Conservation (phyloP, 1,140 invertebrate genomes). For the Zaprionus ghesquierei region DNA sequence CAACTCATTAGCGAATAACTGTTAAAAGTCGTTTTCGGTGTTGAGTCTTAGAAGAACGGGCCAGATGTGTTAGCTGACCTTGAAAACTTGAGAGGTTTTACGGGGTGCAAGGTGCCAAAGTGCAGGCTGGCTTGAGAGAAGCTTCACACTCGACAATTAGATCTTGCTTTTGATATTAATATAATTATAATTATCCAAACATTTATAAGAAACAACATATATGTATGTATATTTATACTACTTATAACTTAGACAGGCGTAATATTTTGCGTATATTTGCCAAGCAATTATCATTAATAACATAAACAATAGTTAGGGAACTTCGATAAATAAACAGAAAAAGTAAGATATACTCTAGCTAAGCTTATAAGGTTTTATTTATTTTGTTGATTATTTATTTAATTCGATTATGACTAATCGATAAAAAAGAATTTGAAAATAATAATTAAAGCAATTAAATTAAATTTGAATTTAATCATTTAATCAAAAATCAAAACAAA, state of each 20-base stretch:
- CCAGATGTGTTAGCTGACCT: constrained; percentile 17
- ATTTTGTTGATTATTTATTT: no score
- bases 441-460: no score
- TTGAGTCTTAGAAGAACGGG: background rate
- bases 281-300: background rate
- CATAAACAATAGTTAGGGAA: background rate
- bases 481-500: no score
- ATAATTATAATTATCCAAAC: background rate
- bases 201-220: background rate
- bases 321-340: background rate
- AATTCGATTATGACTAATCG: no score
- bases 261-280: background rate
- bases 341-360: background rate
- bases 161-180: background rate
- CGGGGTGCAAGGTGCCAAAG: background rate
- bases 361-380: background rate
- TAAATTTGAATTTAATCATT: no score
- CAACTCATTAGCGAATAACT: constrained; percentile 30
- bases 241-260: no score
- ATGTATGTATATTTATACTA: background rate
- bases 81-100: background rate
- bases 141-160: background rate
- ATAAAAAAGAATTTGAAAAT: no score
- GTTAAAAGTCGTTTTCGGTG: constrained; percentile 21
- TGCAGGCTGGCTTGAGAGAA: background rate